phyloP scores from a whole-genome alignment of 2,888 invertebrate genomes.

The Bimastos eiseni region DNA sequence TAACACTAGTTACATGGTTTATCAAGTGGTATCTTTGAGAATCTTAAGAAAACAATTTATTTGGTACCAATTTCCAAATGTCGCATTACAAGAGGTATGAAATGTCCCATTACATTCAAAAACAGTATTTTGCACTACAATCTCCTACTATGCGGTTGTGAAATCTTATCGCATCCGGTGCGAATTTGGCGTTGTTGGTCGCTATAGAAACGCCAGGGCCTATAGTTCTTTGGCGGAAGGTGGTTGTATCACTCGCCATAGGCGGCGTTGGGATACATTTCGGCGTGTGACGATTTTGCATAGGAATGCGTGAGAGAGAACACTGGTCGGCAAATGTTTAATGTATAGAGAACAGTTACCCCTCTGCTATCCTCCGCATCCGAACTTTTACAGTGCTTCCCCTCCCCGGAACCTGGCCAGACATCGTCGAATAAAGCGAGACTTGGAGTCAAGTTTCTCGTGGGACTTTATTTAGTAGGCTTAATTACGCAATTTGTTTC shows the following conservation, averaged over 20 bases:
- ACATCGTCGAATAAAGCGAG: background rate
- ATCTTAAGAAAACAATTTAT: too few species aligned
- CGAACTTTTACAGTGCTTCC: background rate
- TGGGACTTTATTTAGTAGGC: too few species aligned
- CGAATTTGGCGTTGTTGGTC: background rate
- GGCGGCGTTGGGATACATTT: conserved; percentile 2
- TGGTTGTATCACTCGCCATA: background rate
- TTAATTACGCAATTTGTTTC: background rate
- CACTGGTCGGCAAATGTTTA: background rate
- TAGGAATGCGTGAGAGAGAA: conserved; percentile 13
- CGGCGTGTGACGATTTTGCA: background rate
- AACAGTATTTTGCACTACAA: background rate
- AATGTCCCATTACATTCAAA: too few species aligned
- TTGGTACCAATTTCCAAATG: too few species aligned
- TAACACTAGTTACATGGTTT: too few species aligned
- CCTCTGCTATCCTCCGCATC: background rate
- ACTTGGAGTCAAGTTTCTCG: background rate
- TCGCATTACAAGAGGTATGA: too few species aligned
- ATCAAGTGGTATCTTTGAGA: too few species aligned
- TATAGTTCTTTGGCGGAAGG: background rate
- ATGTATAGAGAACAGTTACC: background rate
- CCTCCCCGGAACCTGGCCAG: background rate
- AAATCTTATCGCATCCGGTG: background rate
- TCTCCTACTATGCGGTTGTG: background rate
- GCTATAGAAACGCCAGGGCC: background rate